Base-by-base conservation (phyloP, 2,888 invertebrate species). In the Chalcis sispes region DNA sequence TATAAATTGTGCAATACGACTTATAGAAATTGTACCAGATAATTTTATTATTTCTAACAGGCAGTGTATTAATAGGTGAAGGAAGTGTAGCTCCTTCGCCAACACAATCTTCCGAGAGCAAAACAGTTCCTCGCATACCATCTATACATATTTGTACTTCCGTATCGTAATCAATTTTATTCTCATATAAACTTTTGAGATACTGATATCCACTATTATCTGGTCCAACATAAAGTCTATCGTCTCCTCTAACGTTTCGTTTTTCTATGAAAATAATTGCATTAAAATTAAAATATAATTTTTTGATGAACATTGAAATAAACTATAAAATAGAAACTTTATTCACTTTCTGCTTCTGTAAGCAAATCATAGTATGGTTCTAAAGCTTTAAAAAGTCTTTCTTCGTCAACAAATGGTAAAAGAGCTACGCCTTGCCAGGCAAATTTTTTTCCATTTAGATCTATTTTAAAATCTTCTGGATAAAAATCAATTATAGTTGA, bases 391-490 rank as follows among this genome's bases (percentile, higher is more conserved):
- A 96, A 95, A 69, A 98, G 91, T 76, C 99, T 90, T 74, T 91
- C 91, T 89, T 99, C 99, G 82, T 99, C 98, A 0, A 99, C 99
- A 89, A 99, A 99, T 5, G 99, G 99, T 78, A 99, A 90, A 50
- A 99, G 89, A 0, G 99, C 99, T 1, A 99, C 99, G 56, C 99
- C 99, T 90, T 99, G 98, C 99, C 99, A 99, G 62, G 99, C 99
- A 90, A 96, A 99, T 89, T 98, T 99, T 90, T 99, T 99, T 40
- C 99, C 99, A 90, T 99, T 99, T 80, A 99, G 90, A 90, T 99
- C 98, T 78, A 99, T 98, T 89, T 95, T 95, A 90, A 99, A 99
- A 89, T 99, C 97, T 86, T 93, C 94, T 0, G 99, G 99, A 90
- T 99, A 99, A 90, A 99, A 99, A 89, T 99, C 99, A 83, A 99